Conservation (phyloP, 1,140 invertebrate species). For the Ips nitidus region DNA sequence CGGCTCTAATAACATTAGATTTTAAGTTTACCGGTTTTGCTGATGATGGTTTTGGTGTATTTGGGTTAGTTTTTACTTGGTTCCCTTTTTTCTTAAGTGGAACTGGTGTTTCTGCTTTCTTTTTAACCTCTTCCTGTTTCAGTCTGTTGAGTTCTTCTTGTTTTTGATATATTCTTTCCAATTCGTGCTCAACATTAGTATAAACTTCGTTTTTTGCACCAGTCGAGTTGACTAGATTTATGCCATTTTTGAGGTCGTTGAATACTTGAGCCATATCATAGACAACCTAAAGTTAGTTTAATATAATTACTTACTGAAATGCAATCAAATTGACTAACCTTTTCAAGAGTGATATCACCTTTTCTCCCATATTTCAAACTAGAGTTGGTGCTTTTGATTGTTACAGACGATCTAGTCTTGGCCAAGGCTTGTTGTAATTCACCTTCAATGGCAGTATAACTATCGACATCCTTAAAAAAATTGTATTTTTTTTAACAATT, state of each 20-base stretch:
- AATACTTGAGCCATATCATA: constrained; percentile 16
- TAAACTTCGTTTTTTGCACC: neutral
- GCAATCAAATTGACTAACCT: no score
- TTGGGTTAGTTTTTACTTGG: constrained; percentile 3
- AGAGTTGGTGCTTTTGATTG: no score
- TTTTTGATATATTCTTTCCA: constrained; percentile 17
- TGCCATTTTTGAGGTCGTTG: constrained; percentile 46
- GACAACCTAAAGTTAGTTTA: constrained; percentile 2
- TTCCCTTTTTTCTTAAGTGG: constrained; percentile 5
- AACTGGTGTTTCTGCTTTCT: neutral
- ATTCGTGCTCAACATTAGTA: constrained; percentile 6
- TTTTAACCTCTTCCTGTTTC: neutral
- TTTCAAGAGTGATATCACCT: no score
- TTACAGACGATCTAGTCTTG: no score
- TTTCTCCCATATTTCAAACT: no score
- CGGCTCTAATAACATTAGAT: no score
- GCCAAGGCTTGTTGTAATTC: no score
- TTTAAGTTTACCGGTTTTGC: no score
- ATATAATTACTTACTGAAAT: constrained; percentile 3
- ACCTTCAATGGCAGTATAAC: no score
- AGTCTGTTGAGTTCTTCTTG: constrained; percentile 3
- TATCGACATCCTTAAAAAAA: no score
- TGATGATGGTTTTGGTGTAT: neutral
- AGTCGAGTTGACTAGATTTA: constrained; percentile 3
- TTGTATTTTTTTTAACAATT: no score